Evolutionary conservation across 64 coral and sea anemone species (phyloP), one percentile per base, ranked within the genome.

Genomic region (Stichodactyla helianthus): DNA sequence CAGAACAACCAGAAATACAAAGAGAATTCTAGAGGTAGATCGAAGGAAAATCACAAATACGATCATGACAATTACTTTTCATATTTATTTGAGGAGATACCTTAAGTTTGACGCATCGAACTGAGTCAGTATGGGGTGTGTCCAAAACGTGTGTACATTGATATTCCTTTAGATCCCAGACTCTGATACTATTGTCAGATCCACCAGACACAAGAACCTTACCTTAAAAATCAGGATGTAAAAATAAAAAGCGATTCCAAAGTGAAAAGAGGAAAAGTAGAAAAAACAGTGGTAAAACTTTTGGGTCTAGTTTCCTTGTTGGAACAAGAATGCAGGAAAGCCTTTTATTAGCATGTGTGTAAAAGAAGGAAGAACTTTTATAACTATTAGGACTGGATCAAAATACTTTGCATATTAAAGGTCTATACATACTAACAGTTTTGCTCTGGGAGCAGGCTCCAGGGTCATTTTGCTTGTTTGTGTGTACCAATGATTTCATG

Each of bases 91-190:
- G 60, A 19, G 20, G 12, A 74, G 10, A 74, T 76, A 91, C 89
- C 89, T 86, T 79, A 2, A 91, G 83, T 79, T 86, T 16, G 5
- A 91, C 71, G 64, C 89, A 91, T 64, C 89, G 71, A 7, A 91
- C 89, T 13, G 89, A 81, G 10, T 91, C 89, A 63, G 89, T 91
- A 44, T 91, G 89, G 13, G 83, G 89, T 6, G 83, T 79, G 55
- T 78, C 89, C 74, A 91, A 53, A 9, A 91, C 83, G 17, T 78
- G 89, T 54, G 60, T 50, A 86, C 83, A 86, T 28, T 70, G 54
- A 23, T 57, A 20, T 10, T 70, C 53, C 84, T 86, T 63, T 15
- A 91, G 50, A 81, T 91, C 89, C 89, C 89, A 91, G 5, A 91
- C 89, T 61, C 89, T 65, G 5, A 65, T 10, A 54, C 63, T 64